Percentiles rank a stretch among this genome's conserved stretches.
phyloP scores from a whole-genome alignment of 1,140 invertebrate genomes.

The Gyrodactylus salaris region DNA sequence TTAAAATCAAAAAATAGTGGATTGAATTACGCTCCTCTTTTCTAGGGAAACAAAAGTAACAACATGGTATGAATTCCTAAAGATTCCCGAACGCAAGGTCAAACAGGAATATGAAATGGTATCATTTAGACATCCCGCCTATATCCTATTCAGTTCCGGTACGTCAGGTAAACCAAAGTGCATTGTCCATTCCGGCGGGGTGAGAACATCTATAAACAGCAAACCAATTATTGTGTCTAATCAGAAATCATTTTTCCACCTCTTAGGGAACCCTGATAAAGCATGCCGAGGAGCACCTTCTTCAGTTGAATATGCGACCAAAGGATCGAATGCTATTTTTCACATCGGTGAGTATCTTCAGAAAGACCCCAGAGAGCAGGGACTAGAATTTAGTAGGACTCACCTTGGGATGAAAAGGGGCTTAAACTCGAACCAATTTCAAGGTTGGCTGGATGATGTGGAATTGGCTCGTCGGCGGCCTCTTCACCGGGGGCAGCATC shows the following conservation, averaged over 20 bases:
- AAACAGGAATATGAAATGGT: not conserved
- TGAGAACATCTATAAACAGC: not conserved
- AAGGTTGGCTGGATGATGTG: conserved; percentile 32
- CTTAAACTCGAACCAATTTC: not conserved
- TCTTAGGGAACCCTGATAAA: conserved; percentile 27
- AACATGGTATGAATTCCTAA: not conserved
- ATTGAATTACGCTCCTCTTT: too few relatives aligned
- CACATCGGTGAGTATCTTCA: conserved; percentile 25
- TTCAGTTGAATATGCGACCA: conserved; percentile 23
- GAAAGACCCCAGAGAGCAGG: too few relatives aligned
- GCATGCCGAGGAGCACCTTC: conserved; percentile 26
- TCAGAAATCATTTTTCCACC: too few relatives aligned
- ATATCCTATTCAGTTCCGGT: not conserved
- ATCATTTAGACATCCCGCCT: not conserved
- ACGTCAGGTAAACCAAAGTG: not conserved
- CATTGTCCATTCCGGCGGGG: not conserved
- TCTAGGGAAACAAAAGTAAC: not conserved
- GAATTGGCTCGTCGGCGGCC: conserved; percentile 24
- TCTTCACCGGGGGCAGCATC: conserved; percentile 23
- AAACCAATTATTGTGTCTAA: not conserved
- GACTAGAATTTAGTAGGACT: too few relatives aligned
- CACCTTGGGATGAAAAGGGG: too few relatives aligned
- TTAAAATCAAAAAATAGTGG: too few relatives aligned
- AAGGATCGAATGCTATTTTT: conserved; percentile 28
- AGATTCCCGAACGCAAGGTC: not conserved